These are phyloP conservation scores for human DNA, from an alignment of 2,113 vertebrate genomes.

Conservation along the genomic window GRCh38 chr2:100225001-100225500, in stretches of 20 bases:
- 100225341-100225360: neutral
- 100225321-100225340: neutral
- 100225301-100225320: neutral
- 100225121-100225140: conserved; percentile 43
- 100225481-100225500: neutral
- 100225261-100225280: conserved; percentile 38
- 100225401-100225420: neutral
- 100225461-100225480: neutral
- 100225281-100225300: conserved; percentile 35
- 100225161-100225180: neutral
- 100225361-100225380: neutral
- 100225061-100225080: conserved; percentile 38
- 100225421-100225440: neutral
- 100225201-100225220: conserved; percentile 46
- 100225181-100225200: neutral
- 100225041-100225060: neutral
- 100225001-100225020: neutral
- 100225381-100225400: neutral
- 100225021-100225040: conserved; percentile 45
- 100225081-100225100: conserved; percentile 47
- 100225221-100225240: neutral
- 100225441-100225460: neutral
- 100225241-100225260: neutral
- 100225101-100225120: neutral
- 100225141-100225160: conserved; percentile 51